Conservation (phyloP, 2,888 invertebrate species). For the Dorcus parallelipipedus region DNA sequence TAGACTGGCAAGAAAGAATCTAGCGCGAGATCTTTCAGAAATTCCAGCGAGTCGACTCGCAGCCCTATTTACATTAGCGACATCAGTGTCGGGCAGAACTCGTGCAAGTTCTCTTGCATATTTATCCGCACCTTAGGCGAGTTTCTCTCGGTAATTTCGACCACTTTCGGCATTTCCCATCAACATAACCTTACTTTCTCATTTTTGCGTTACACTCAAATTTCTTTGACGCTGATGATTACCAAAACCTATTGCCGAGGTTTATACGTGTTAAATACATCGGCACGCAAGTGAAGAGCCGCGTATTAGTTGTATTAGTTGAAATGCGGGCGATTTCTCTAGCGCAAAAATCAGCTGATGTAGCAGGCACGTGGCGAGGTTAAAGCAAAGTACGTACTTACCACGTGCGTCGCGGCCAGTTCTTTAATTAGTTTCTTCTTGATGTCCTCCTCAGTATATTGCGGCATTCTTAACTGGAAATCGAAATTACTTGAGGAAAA, state of each 20-base stretch:
- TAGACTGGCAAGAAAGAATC: no score
- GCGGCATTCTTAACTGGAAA: conserved; percentile 34
- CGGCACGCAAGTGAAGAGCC: neutral
- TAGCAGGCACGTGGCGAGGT: conserved; percentile 4
- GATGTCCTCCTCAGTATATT: conserved; percentile 63
- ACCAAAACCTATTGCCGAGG: no score
- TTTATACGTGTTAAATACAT: neutral
- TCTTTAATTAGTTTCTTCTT: conserved; percentile 64
- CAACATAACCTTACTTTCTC: neutral
- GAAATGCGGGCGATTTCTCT: neutral
- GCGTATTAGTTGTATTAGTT: conserved; percentile 3
- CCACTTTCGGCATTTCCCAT: no score
- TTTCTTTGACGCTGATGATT: neutral
- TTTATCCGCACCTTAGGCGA: no score
- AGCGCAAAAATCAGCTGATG: conserved; percentile 11
- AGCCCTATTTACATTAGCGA: no score
- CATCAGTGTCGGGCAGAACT: no score
- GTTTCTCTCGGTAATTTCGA: conserved; percentile 32
- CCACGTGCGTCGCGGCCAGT: conserved; percentile 67
- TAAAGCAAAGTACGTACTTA: conserved; percentile 52
- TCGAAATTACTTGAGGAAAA: no score
- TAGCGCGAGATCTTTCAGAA: no score
- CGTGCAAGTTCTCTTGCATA: no score
- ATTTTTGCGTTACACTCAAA: neutral
- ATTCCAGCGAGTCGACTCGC: no score